Conservation (phyloP, 64 coral and sea anemone species). For the Pocillopora verrucosa region DNA sequence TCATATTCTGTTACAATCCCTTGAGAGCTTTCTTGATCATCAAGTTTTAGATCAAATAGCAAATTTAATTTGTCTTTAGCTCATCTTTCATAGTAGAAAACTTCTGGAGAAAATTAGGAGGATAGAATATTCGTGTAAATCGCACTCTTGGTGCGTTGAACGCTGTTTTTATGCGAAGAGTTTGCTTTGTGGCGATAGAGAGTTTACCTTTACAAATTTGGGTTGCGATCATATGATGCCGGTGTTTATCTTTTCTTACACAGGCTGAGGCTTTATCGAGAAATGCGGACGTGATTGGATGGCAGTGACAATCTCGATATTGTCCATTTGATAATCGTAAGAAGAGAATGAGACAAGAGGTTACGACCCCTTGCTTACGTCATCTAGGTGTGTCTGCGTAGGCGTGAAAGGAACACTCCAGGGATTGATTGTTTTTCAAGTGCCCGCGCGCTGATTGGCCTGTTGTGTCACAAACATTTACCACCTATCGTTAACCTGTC, state of each 20-base stretch:
- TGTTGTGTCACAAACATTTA: slow-evolving; percentile 59
- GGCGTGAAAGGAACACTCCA: slow-evolving; percentile 77
- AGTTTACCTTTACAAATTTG: not conserved
- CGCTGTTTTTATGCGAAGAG: slow-evolving; percentile 1
- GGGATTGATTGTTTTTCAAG: slow-evolving; percentile 84
- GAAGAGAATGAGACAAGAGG: slow-evolving; percentile 46
- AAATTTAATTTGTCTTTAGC: not conserved
- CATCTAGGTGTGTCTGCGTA: slow-evolving; percentile 80
- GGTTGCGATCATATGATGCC: slow-evolving; percentile 35
- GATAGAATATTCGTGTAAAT: not conserved
- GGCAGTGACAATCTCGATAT: slow-evolving; percentile 66
- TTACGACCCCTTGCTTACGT: slow-evolving; percentile 82
- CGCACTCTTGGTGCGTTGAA: not conserved
- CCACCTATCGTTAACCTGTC: slow-evolving; percentile 90
- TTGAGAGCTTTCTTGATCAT: slow-evolving; percentile 22
- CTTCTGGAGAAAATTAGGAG: not conserved
- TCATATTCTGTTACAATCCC: slow-evolving; percentile 27
- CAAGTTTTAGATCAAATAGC: slow-evolving; percentile 27
- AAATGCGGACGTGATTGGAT: slow-evolving; percentile 53
- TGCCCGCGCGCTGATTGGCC: slow-evolving; percentile 63
- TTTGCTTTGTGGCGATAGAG: slow-evolving; percentile 36
- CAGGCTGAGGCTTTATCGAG: slow-evolving; percentile 61
- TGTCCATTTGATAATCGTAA: slow-evolving; percentile 57
- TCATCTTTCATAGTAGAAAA: slow-evolving; percentile 9
- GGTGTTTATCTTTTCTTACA: slow-evolving; percentile 67